Base-by-base conservation (phyloP, 2,113 vertebrate genomes). In the Nycticebus coucang region DNA sequence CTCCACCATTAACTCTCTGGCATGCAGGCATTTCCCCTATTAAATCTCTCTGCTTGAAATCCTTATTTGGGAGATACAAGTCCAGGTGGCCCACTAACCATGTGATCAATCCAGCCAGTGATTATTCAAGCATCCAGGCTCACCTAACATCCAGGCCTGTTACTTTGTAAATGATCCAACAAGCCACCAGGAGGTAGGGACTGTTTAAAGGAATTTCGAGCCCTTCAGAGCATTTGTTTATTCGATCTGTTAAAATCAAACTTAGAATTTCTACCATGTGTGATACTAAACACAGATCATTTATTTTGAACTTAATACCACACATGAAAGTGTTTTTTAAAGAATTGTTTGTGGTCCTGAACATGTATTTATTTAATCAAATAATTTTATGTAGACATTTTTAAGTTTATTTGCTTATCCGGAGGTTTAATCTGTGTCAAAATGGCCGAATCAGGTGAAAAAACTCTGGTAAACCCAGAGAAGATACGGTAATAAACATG, bases 361-460 rank as follows among this genome's bases (percentile, higher is more conserved):
- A 55, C 35, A 57, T 87, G 72, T 87, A 75, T 95, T 94, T 64
- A 83, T 50, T 50, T 90, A 87, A 95, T 94, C 81, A 90, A 84
- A 66, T 71, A 57, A 88, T 81, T 91, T 86, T 45, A 71, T 35
- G 26, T 45, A 33, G 77, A 22, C 75, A 77, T 95, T 89, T 94
- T 84, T 19, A 24, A 87, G 84, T 77, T 83, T 87, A 64, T 72
- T 94, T 84, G 45, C 21, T 69, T 50, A 71, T 35, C 50, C n/a
- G 45, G 41, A 50, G 77, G 9, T 64, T 75, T 80, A 10, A 62
- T 87, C 64, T 55, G 19, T 74, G 11, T 68, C 41, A 81, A 92
- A 88, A 53, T 53, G 50, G n/a, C 60, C 15, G 75, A 59, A 64
- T 69, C 30, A 0, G 2, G 13, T 14, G 1, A 45, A 53, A 94